Conservation (phyloP, 1,140 invertebrate species). For the Conus betulinus region DNA sequence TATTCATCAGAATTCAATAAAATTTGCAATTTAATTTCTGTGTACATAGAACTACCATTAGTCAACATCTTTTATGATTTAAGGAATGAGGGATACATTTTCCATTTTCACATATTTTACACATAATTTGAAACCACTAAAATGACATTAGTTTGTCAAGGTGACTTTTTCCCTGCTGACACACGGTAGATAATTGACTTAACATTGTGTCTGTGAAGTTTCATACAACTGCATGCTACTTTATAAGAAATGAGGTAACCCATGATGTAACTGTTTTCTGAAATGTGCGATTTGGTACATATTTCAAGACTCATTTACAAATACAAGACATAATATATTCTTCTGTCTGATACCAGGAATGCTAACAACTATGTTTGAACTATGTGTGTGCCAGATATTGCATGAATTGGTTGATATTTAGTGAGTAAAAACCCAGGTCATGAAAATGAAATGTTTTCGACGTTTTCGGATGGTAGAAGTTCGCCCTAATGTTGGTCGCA, state of each 20-base stretch:
- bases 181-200: background rate
- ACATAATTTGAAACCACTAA: background rate
- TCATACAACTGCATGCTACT: background rate
- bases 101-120: background rate
- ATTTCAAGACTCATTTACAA: background rate
- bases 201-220: background rate
- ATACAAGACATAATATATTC: background rate
- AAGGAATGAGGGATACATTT: background rate
- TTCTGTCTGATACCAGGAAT: background rate
- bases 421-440: background rate
- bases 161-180: background rate
- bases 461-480: background rate
- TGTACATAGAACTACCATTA: background rate
- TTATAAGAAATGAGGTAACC: background rate
- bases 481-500: no score
- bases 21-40: background rate
- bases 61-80: background rate
- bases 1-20: background rate
- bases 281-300: background rate
- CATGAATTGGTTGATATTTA: background rate
- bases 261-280: background rate
- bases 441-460: background rate
- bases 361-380: no score
- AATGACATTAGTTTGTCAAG: background rate
- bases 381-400: background rate